Conservation (phyloP, 2,113 vertebrate genomes). For the Cephalopterus ornatus region DNA sequence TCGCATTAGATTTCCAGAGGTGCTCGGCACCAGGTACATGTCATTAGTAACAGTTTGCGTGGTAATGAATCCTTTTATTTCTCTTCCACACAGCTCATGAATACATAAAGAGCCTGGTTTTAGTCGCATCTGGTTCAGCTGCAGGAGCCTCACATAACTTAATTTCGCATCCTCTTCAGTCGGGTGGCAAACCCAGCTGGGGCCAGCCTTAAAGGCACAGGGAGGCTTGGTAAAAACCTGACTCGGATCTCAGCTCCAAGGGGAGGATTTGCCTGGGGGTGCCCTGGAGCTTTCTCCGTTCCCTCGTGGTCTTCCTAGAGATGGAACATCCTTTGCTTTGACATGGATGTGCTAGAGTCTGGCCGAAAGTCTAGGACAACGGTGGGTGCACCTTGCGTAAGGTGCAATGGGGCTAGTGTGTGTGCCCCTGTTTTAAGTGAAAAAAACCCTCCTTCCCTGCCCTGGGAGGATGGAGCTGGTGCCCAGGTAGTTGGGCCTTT, state of each 20-base stretch:
- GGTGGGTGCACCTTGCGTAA: rapidly evolving
- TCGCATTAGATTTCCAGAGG: constrained; percentile 99
- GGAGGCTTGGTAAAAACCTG: background rate
- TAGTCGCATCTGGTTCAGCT: constrained; percentile 69
- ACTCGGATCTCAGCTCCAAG: rapidly evolving
- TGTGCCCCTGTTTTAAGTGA: background rate
- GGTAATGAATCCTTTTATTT: constrained; percentile 99
- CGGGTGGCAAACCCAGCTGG: constrained; percentile 75
- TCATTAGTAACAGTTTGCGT: constrained; percentile 99
- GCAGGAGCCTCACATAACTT: constrained; percentile 62
- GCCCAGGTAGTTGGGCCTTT: background rate
- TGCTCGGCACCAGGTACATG: constrained; percentile 95
- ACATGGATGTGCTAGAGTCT: rapidly evolving
- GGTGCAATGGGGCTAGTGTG: rapidly evolving
- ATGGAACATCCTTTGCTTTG: background rate
- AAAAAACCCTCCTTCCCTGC: rapidly evolving
- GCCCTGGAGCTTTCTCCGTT: rapidly evolving
- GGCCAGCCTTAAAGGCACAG: constrained; percentile 71
- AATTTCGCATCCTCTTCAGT: constrained; percentile 56
- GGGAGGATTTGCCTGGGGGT: background rate
- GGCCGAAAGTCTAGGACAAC: background rate
- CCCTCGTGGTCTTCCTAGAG: background rate
- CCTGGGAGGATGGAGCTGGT: background rate
- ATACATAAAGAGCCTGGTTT: constrained; percentile 88
- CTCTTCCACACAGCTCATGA: constrained; percentile 93